Evolutionary conservation across 2,113 vertebrate species (phyloP), one percentile per base, ranked within the genome.

Genomic region (Ailuropoda melanoleuca): DNA sequence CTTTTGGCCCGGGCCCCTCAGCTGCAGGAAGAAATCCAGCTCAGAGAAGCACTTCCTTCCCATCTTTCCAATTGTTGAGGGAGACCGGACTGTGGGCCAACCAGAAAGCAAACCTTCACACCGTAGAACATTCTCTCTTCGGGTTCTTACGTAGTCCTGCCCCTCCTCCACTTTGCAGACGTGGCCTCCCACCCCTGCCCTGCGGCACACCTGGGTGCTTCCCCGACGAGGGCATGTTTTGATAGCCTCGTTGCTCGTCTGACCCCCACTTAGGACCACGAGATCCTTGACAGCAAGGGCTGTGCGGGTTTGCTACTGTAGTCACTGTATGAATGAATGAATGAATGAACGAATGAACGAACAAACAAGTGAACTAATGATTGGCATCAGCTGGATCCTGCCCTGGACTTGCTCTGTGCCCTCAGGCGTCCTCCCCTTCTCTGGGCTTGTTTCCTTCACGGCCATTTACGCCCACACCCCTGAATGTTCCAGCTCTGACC

Each of bases 181-280:
- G 21, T 7, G 4, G 0, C 70, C n/a, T 31, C 48, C 70, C 19
- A 4, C 14, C 74, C 4, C 2, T 11, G 8, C 21, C 2, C 24
- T 7, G 24, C 24, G 1, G 2, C 13, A 39, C 58, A 21, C 17
- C 74, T 58, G 1, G 9, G 34, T 8, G 55, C 43, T 4, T 34
- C 55, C 64, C 82, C 8, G 0, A 8, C 10, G 34, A 24, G n/a
- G 26, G 11, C 11, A 0, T 18, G 17, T n/a, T 75, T 48, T 48
- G 11, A 50, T 5, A 0, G 4, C n/a, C 66, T 43, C 26, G 13
- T 23, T 29, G 4, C 55, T 4, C 29, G 26, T 29, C 29, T 53
- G 58, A 55, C 66, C 78, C 46, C 29, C 50, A 31, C 21, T 2
- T 21, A 34, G 58, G 46, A 46, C 14, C 21, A 0, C 4, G 23